These are phyloP conservation scores for Plagiodera versicolora DNA, from an alignment of 2,888 invertebrate genomes.

Conservation along the genomic window DNA sequence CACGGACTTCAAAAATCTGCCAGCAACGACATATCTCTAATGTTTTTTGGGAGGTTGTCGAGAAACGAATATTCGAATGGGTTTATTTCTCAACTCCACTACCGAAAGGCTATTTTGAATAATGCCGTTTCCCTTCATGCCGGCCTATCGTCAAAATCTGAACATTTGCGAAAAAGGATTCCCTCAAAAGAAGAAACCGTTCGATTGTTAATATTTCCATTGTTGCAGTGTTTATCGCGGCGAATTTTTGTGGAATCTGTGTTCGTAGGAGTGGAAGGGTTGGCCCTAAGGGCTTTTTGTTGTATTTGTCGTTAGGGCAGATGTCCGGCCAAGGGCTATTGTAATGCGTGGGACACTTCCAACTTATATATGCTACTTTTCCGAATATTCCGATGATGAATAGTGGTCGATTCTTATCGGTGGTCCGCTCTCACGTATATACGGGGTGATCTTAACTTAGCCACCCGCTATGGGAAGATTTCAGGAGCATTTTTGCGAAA, in stretches of 20 bases:
- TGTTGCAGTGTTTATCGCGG: conserved; percentile 27
- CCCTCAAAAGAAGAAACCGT: neutral
- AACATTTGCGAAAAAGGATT: neutral
- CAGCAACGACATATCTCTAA: too few relatives aligned
- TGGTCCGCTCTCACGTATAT: too few relatives aligned
- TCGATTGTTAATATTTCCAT: conserved; percentile 4
- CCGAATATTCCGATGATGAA: conserved; percentile 12
- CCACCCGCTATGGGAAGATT: too few relatives aligned
- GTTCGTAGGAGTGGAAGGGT: conserved; percentile 31
- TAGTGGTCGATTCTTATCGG: neutral
- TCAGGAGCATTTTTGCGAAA: too few relatives aligned
- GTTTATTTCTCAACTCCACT: too few relatives aligned
- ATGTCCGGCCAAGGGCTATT: conserved; percentile 19
- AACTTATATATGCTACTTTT: conserved; percentile 8
- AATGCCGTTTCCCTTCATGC: too few relatives aligned
- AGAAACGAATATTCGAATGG: too few relatives aligned
- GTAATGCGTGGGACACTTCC: conserved; percentile 22
- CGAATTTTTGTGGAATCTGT: conserved; percentile 26
- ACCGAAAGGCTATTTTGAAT: too few relatives aligned
- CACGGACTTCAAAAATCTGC: too few relatives aligned
- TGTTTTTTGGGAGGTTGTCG: too few relatives aligned
- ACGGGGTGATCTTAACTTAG: too few relatives aligned
- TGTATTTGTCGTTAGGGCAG: conserved; percentile 26
- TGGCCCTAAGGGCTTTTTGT: conserved; percentile 15
- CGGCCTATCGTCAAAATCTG: too few relatives aligned